Evolutionary conservation across 2,113 vertebrate genomes (phyloP), one percentile per base, ranked within the genome.

Genomic region (Capreolus pygargus): DNA sequence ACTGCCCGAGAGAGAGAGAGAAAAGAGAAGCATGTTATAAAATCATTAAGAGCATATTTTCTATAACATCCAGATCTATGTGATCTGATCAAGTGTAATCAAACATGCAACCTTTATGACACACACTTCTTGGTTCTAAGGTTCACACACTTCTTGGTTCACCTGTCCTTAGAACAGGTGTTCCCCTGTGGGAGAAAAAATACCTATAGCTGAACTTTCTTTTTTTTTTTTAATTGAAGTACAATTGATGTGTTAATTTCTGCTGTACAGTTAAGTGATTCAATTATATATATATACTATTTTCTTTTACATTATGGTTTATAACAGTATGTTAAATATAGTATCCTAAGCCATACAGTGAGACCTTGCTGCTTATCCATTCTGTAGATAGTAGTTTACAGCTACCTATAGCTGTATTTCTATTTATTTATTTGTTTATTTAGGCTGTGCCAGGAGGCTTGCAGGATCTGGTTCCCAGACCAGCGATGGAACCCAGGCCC

Each of bases 1-100:
- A 99, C 99, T 99, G 99, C 88, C 74, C 97, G 96, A 96, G 92
- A 97, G 11, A 94, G 95, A 95, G 86, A 94, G 78, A 98, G 96
- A 85, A 94, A 30, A 97, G 95, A 0, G 27, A 86, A 64, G 47
- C 36, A 94, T 30, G 90, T 99, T 98, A 98, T 0, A 2, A 94
- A 92, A 97, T 91, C 94, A 97, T 92, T 60, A 97, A 45, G 90
- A 36, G 2, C 19, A 36, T 14, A 96, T 45, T 92, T 54, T 76
- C 43, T 96, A 47, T 25, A 70, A 74, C 39, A 96, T 86, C 93
- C 94, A 85, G 43, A 94, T 79, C 79, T 2, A 1, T 79, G 76
- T 61, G 33, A 54, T 39, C 2, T 15, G 47, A 92, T 76, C 54
- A 74, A 52, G 17, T 9, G 17, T 15, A 70, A 94, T 81, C 43